Conservation (phyloP, 2,888 invertebrate species). For the Sclerodermus sp. region DNA sequence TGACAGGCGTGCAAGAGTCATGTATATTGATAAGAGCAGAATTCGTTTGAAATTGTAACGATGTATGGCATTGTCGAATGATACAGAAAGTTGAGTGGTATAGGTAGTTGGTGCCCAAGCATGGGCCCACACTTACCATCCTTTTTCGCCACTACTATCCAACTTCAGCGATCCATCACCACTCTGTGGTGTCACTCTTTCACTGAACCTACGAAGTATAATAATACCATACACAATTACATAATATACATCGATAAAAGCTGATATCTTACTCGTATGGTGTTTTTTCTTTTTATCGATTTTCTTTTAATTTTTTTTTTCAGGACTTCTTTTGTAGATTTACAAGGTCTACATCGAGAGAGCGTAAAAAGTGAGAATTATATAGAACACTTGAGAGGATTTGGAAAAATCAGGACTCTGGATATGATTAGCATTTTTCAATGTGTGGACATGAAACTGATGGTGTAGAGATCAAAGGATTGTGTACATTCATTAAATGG, state of each 20-base stretch:
- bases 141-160: constrained; percentile 54
- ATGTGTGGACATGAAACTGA: too few relatives aligned
- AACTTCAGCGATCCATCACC: constrained; percentile 54
- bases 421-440: too few relatives aligned
- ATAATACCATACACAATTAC: constrained; percentile 29
- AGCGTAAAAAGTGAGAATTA: too few relatives aligned
- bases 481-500: too few relatives aligned
- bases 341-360: too few relatives aligned
- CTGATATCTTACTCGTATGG: constrained; percentile 10
- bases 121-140: constrained; percentile 53
- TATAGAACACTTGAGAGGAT: too few relatives aligned
- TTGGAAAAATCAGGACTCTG: too few relatives aligned
- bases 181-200: constrained; percentile 56
- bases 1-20: constrained; percentile 12
- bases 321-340: too few relatives aligned
- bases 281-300: neutral
- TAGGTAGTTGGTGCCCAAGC: constrained; percentile 36
- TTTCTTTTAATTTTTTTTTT: too few relatives aligned
- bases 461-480: too few relatives aligned
- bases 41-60: constrained; percentile 15
- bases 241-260: constrained; percentile 11
- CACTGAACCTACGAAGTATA: constrained; percentile 57
- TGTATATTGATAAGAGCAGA: too few relatives aligned
- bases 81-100: constrained; percentile 28
- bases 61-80: constrained; percentile 24